Percentiles rank a stretch among this genome's conserved stretches.
These are phyloP conservation scores for Epinotia bilunana DNA, from an alignment of 2,888 invertebrate genomes.

Conservation along the genomic window DNA sequence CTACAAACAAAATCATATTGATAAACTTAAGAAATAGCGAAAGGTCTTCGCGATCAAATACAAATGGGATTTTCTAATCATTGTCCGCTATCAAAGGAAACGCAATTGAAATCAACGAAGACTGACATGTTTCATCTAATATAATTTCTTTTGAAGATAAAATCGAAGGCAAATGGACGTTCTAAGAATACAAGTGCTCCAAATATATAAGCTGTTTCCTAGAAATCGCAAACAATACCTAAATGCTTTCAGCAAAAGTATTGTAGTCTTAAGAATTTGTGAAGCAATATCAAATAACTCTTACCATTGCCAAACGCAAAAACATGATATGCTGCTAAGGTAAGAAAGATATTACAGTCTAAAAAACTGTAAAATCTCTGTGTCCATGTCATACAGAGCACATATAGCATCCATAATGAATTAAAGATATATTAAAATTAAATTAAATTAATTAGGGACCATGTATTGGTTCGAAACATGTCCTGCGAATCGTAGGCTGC, in stretches of 20 bases:
- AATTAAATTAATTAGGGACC: no score
- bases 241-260: background rate
- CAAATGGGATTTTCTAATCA: conserved; percentile 17
- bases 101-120: conserved; percentile 16
- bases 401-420: no score
- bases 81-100: conserved; percentile 15
- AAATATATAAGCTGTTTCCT: background rate
- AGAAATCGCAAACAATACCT: background rate
- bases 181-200: background rate
- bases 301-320: no score
- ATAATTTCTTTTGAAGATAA: conserved; percentile 8
- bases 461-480: no score
- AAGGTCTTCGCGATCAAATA: conserved; percentile 5
- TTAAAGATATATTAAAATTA: no score
- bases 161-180: conserved; percentile 1
- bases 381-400: no score
- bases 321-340: no score
- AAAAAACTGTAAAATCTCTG: no score
- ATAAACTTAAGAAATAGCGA: background rate
- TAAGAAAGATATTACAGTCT: no score
- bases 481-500: no score
- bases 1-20: no score
- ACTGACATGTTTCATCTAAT: conserved; percentile 7
- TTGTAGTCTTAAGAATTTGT: background rate
- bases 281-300: background rate